Evolutionary conservation across 1,140 invertebrate genomes (phyloP).

Genomic region (Frieseomelitta varia): DNA sequence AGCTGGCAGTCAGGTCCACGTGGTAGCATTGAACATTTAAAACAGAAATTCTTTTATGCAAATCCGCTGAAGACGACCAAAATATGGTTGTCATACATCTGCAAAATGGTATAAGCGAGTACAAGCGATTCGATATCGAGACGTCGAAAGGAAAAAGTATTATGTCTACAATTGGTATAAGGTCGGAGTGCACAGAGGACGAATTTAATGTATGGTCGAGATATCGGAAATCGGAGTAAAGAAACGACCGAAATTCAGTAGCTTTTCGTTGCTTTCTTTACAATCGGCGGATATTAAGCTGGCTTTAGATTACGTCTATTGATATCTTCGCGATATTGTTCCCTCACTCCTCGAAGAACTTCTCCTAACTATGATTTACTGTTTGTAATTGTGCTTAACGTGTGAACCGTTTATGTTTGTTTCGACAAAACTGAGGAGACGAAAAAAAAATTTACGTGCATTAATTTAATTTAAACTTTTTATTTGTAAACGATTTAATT

Average conservation of each 20-base stretch:
- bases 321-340: not conserved
- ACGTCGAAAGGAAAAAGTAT: not conserved
- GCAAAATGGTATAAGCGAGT: not conserved
- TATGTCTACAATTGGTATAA: not conserved
- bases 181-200: not conserved
- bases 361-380: too few relatives aligned
- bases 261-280: not conserved
- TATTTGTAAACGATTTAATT: too few relatives aligned
- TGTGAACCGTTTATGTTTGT: too few relatives aligned
- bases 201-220: not conserved
- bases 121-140: slow-evolving; percentile 23
- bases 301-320: not conserved
- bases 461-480: too few relatives aligned
- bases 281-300: not conserved
- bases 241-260: slow-evolving; percentile 7
- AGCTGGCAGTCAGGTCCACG: not conserved
- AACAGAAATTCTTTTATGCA: not conserved
- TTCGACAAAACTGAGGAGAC: too few relatives aligned
- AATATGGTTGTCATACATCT: not conserved
- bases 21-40: not conserved
- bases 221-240: slow-evolving; percentile 17
- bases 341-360: too few relatives aligned
- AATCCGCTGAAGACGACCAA: not conserved
- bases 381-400: not conserved
- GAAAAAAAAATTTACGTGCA: too few relatives aligned